Evolutionary conservation across 92 coral and sea anemone genomes (phyloP).

Genomic region (Epizoanthus illoricatus): DNA sequence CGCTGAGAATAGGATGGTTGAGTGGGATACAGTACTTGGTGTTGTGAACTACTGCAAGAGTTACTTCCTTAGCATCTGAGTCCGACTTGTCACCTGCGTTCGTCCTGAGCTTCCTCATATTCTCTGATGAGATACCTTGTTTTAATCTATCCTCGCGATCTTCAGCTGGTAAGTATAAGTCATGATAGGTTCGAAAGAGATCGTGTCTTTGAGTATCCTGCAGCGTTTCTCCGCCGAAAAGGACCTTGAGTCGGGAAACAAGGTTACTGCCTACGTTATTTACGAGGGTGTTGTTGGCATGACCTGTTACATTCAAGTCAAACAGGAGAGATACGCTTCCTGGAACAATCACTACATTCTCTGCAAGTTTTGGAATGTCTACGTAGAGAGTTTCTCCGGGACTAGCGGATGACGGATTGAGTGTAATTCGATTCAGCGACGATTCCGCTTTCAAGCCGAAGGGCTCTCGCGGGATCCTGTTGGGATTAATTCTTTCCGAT

Average conservation of each 20-base stretch:
- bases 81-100: constrained; percentile 50
- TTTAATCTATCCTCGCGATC: constrained; percentile 33
- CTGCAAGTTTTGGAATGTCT: constrained; percentile 48
- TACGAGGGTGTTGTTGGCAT: too few relatives aligned
- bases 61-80: constrained; percentile 49
- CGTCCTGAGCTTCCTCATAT: constrained; percentile 47
- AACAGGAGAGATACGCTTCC: constrained; percentile 52
- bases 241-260: constrained; percentile 36
- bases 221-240: too few relatives aligned
- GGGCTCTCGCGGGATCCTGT: too few relatives aligned
- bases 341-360: constrained; percentile 43
- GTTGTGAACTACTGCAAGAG: constrained; percentile 6
- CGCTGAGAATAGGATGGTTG: neutral
- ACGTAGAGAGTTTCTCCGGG: constrained; percentile 52
- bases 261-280: constrained; percentile 50
- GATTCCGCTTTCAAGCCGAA: constrained; percentile 46
- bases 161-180: constrained; percentile 31
- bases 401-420: constrained; percentile 54
- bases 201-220: constrained; percentile 47
- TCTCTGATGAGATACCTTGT: constrained; percentile 42
- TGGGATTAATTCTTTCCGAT: constrained; percentile 41
- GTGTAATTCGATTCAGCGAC: constrained; percentile 42
- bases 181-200: constrained; percentile 45
- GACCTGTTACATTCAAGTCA: constrained; percentile 18
- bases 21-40: constrained; percentile 8